These are phyloP conservation scores for Lamellibrachia luymesi DNA, from an alignment of 1,140 invertebrate species.

Conservation along the genomic window DNA sequence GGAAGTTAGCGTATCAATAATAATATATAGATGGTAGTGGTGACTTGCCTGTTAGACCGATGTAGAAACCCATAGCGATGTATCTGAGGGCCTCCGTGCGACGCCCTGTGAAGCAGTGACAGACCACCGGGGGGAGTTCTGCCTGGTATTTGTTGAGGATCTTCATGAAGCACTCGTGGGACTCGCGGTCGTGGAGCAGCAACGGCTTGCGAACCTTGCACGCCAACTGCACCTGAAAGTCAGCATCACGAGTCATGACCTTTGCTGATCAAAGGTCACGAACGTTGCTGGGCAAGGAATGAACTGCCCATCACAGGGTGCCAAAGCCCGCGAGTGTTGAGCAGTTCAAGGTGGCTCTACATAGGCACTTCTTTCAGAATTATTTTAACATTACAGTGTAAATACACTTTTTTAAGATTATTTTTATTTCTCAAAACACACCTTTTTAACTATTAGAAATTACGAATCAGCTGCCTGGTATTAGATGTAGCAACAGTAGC, in stretches of 20 bases:
- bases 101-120: not conserved
- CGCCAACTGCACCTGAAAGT: not conserved
- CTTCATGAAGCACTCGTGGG: not conserved
- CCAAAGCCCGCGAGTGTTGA: too few species aligned
- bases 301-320: not conserved
- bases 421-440: too few species aligned
- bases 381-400: too few species aligned
- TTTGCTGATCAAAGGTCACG: not conserved
- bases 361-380: too few species aligned
- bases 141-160: not conserved
- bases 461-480: too few species aligned
- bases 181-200: not conserved
- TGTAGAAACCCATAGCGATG: not conserved
- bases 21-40: too few species aligned
- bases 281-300: not conserved
- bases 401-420: too few species aligned
- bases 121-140: not conserved
- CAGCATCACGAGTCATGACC: too few species aligned
- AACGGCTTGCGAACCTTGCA: not conserved
- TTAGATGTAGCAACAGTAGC: too few species aligned
- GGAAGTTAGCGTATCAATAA: too few species aligned
- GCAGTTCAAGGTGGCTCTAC: too few species aligned
- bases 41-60: not conserved
- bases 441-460: too few species aligned
- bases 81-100: not conserved